Base-by-base conservation (phyloP, 2,797 vertebrate genomes). In the Acestrorhynchus altus region DNA sequence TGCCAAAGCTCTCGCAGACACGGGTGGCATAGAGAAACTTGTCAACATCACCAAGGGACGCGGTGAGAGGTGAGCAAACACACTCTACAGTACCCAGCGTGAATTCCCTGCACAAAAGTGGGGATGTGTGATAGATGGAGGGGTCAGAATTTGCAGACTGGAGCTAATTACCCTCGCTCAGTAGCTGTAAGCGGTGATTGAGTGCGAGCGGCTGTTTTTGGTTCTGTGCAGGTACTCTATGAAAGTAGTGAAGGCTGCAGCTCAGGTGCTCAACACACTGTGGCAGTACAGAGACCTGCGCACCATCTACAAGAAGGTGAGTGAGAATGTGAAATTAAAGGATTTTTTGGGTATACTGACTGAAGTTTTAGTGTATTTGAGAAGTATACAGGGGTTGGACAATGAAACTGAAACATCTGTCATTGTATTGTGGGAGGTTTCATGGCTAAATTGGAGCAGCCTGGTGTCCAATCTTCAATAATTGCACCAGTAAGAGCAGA, bases 261-360 rank as follows among this genome's bases (percentile, higher is more conserved):
- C 98, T 83, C 98, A 99, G 90, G 97, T 99, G 64, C 93, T 99
- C 89, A 99, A 96, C 84, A 99, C 96, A 0, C 88, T 99, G 68
- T 99, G 98, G 98, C 97, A 96, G 88, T 99, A 99, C 88, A 90
- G 95, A 85, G 98, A 99, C 85, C 96, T 99, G 78, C 96, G 98
- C 28, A 94, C 95, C 89, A 98, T 99, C 90, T 99, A 99, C 84
- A 99, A 98, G 90, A 99, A 99, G 92, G 98, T 99, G 91, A 90
- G 76, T 8, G 20, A 31, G 26, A 39, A 44, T 22, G 61, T 7
- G 11, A 3, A 24, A 4, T 18, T 68, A 4, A 13, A 57, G 22
- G 11, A 11, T n/a, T n/a, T n/a, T n/a, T n/a, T n/a, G n/a, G n/a
- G n/a, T n/a, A n/a, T n/a, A n/a, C n/a, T n/a, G n/a, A n/a, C n/a